Base-by-base conservation (phyloP, 1,140 invertebrate species). In the Zaprionus africanus region DNA sequence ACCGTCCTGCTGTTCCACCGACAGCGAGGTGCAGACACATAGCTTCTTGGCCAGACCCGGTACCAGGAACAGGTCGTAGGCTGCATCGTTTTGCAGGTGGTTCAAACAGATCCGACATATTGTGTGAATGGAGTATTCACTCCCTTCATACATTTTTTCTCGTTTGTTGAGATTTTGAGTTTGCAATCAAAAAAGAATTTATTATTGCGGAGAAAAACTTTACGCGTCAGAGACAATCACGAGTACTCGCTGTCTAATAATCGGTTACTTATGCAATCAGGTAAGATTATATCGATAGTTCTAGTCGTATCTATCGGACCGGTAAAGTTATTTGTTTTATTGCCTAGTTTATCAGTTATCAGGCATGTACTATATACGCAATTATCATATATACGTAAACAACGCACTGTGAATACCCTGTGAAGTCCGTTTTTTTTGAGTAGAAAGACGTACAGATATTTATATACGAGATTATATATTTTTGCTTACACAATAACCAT, bases 81-180 rank as follows among this genome's bases (percentile, higher is more conserved):
- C 61, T 26, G 62, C 80, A 66, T 78, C 77, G 43, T 76, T 80
- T n/a, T 79, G 76, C 51, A 92, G 36, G 24, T 77, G 71, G 49
- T 90, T 83, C n/a, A 92, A 53, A 28, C 91, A 92, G 43, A 92
- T 92, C 60, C 91, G 91, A 49, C 91, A 92, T 62, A 92, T 79
- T 26, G 91, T 78, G 51, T 91, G 80, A 57, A 92, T 82, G 75
- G 90, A 76, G 70, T 75, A 82, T 57, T 58, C 63, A 56, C 67
- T 85, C 71, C 64, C 56, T 68, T 73, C 79, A 66, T 78, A 69
- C 86, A 90, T 85, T 49, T 66, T 1, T 58, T 46, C 24, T 28
- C 46, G 31, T 38, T 34, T 13, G 24, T 49, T 46, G 4, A 51
- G 28, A 46, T 60, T 22, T 28, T 43, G 17, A 43, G 12, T 2